Base-by-base conservation (phyloP, 2,113 vertebrate genomes). In the Rhipidura dahli region DNA sequence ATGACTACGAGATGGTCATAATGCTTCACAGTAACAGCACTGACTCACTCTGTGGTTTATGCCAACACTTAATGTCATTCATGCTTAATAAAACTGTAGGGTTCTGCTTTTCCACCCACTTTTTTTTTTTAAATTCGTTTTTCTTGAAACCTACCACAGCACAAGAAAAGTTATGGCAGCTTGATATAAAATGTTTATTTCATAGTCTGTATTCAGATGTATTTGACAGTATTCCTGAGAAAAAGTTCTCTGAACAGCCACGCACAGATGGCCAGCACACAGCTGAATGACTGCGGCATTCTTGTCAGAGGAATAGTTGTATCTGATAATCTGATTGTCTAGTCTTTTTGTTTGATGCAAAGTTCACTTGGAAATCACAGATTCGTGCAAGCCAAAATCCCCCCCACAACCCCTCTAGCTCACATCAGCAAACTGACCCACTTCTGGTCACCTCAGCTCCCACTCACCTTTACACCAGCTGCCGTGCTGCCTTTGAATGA, bases 51-150 rank as follows among this genome's bases (percentile, higher is more conserved):
- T 33, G 44, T 24, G 70, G 68, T 94, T 92, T 68, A 94, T 12
- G 88, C 92, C 93, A 96, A 96, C 92, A 75, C 64, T 93, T 92
- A 92, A 87, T 94, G 93, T 93, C 92, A 92, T 94, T 95, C 95
- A 94, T 90, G 86, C 94, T 95, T 97, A 89, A 93, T 94, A 93
- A 91, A 96, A 93, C 83, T 56, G 78, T 64, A 73, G 68, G 21
- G 22, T 81, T 93, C 90, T 94, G 83, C 83, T 93, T 95, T 96
- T 89, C 94, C 90, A 93, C 96, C 90, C 79, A 92, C 85, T 83
- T 94, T 91, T 94, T 83, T 44, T 18, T 9, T 44, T 47, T 6
- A 23, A 8, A 81, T 94, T n/a, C n/a, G n/a, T n/a, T 96, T 95
- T 81, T 56, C 79, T 86, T 83, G 47, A 92, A 93, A 49, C 39